Base-by-base conservation (phyloP, 1,140 invertebrate species). In the Tetraneura akinire region DNA sequence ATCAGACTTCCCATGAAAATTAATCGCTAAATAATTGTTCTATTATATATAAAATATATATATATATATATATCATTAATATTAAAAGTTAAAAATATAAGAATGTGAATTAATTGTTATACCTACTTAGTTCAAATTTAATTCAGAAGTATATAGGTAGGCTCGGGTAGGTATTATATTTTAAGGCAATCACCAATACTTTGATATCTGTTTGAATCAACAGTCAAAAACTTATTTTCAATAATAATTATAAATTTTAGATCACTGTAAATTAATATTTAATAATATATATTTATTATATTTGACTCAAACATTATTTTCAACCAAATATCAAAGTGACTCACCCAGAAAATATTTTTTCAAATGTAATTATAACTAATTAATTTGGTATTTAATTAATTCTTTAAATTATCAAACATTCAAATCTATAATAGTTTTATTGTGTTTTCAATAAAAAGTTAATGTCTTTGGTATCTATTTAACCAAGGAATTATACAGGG, bases 171-270 rank as follows among this genome's bases (percentile, higher is more conserved):
- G 14, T 70, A 49, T 49, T 51, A 49, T 16, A 70, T 4, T 37
- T 3, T 37, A 37, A 49, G 26, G 13, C 45, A 70, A 49, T 70
- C 68, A 70, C 45, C 42, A 49, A 70, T 18, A 23, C 68, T 70
- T 70, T 49, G 68, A 70, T 70, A 70, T 70, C 23, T 49, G 68
- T 49, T 70, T 49, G 47, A 70, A 70, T 49, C 11, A 16, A 68
- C 10, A 64, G 16, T 64, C 45, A 26, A 18, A 64, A 37, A 62
- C 26, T n/a, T 5, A 32, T n/a, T 32, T 64, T 70, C 42, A 47
- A 47, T 26, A 10, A 49, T 26, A 49, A 4, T 70, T 49, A 3
- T 13, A 47, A 47, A 4, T 37, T 37, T 8, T 37, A 8, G 32
- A 70, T 23, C 21, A 23, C 4, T 26, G 21, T 49, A n/a, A 37